phyloP scores from a whole-genome alignment of 2,888 invertebrate species.

The Eupithecia subfuscata region DNA sequence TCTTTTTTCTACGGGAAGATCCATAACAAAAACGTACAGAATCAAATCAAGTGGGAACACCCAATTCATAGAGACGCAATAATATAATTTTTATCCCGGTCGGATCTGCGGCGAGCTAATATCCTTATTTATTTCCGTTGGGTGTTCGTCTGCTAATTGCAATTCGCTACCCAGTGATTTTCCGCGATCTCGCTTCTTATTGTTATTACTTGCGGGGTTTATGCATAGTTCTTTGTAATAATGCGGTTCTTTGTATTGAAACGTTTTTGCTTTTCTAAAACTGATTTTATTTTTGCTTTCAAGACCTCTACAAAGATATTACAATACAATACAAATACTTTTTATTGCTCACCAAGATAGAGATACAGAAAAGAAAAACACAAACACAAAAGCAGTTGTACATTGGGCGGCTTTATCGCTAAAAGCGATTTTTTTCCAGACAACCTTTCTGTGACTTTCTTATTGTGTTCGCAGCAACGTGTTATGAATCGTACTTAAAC shows the following conservation, averaged over 20 bases:
- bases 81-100: constrained; percentile 71
- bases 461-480: not conserved
- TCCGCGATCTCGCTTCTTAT: constrained; percentile 74
- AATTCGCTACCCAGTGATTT: constrained; percentile 76
- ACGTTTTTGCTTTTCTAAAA: constrained; percentile 1
- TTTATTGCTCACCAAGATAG: not conserved
- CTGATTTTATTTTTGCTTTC: not conserved
- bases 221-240: constrained; percentile 59
- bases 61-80: constrained; percentile 52
- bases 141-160: constrained; percentile 80
- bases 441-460: no score
- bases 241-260: constrained; percentile 42
- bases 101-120: constrained; percentile 57
- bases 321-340: no score
- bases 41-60: constrained; percentile 25
- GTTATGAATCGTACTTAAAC: no score
- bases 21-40: constrained; percentile 1
- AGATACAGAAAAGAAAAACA: no score
- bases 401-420: no score
- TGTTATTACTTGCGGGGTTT: constrained; percentile 69
- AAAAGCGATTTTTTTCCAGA: not conserved
- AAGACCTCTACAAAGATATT: not conserved
- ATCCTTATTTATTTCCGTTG: constrained; percentile 82
- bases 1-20: not conserved
- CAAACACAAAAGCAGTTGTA: no score